Evolutionary conservation across 1,140 invertebrate genomes (phyloP), one percentile per base, ranked within the genome.

Genomic region (Drosophila fuyamai): DNA sequence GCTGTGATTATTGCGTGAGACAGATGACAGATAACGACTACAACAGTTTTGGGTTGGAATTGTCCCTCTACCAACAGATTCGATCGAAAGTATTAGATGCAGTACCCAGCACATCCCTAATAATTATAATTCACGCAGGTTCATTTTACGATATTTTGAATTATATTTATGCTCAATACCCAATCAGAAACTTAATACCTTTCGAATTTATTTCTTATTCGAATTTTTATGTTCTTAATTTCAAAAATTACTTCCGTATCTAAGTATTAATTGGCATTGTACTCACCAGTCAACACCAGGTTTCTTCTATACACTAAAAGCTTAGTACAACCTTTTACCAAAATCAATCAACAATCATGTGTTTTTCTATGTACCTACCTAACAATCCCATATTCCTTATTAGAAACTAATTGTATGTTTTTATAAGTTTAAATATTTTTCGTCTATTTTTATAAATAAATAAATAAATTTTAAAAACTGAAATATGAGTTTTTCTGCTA

Each of bases 1-100:
- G 79, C 82, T 86, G 82, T 86, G 82, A 86, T 86, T 88, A 60
- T 72, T 68, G 74, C 62, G 58, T 72, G 78, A 81, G 75, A 66
- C 46, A 76, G 61, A 56, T 27, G 51, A 48, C 35, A 47, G 58
- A 48, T 51, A 47, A 38, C 44, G 50, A 59, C 40, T 43, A 51
- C 36, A 74, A 74, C 62, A 81, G 75, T 67, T 77, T 62, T 40
- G 56, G 18, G 13, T 56, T 13, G 16, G 40, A n/a, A 56, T 40
- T 56, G 3, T 40, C 8, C 10, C 7, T n/a, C 10, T n/a, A 16
- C 32, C 23, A 53, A 23, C 70, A 23, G 7, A 29, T 43, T 48
- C 10, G 55, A 50, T 68, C 32, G 14, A 71, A 63, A 72, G 65
- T 81, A 72, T 81, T 81, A 66, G 13, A 62, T 57, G 32, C 79